Base-by-base conservation (phyloP, 1,140 invertebrate genomes). In the Frieseomelitta varia region DNA sequence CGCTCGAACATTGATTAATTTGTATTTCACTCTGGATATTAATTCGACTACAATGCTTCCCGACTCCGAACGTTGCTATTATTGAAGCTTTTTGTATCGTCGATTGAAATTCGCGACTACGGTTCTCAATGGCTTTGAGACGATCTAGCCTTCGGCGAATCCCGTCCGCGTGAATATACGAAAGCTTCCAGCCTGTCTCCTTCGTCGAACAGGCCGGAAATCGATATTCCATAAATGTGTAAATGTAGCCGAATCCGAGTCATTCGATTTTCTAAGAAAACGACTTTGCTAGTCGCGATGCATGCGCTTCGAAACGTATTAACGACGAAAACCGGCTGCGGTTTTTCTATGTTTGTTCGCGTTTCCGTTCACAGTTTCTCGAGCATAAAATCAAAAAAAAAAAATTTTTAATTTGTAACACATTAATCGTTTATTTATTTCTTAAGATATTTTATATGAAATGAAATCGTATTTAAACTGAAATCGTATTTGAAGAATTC, bases 221-320 rank as follows among this genome's bases (percentile, higher is more conserved):
- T 93, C 93, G 93, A 93, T 93, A 93, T 93, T 93, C 93, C 92
- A 93, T 93, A 93, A 93, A 93, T 92, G 92, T 93, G 92, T 92
- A 93, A 93, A 93, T 93, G 90, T 92, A 91, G 91, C 87, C 86
- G 89, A 90, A 92, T 92, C 80, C 83, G 68, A 85, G 87, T 85
- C 87, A 81, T 89, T 87, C 68, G 81, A 79, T 86, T 84, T 65
- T 72, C 63, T 81, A 84, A 88, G 81, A 61, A 79, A 72, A 81
- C 68, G 55, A 78, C 77, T 79, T 81, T 51, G 21, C 27, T 30
- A 51, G 21, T 47, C 56, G 56, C 39, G 56, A 21, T 30, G 63
- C 47, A 51, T 39, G 68, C 56, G 39, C n/a, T 21, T 4, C 55
- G 24, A 73, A 84, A 74, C 78, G 71, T 67, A 84, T 90, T 88